Percentiles rank a stretch among this genome's conserved stretches.
These are phyloP conservation scores for Elymnias hypermnestra DNA, from an alignment of 1,140 invertebrate genomes.

Conservation along the genomic window DNA sequence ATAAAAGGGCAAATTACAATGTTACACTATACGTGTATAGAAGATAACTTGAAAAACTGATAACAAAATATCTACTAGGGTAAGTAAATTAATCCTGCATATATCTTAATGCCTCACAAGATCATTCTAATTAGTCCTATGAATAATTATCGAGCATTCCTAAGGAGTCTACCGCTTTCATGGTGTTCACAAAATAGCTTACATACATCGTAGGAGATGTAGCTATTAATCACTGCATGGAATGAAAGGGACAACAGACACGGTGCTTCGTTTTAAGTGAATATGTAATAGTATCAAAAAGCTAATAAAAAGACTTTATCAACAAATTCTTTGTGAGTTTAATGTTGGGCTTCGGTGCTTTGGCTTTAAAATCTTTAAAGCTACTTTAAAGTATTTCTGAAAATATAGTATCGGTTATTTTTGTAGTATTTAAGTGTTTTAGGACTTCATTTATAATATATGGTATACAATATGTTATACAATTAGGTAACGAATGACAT, in stretches of 20 bases:
- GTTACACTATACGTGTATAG: not conserved
- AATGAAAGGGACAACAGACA: constrained; percentile 2
- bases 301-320: constrained; percentile 7
- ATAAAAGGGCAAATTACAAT: too few relatives aligned
- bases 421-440: too few relatives aligned
- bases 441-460: too few relatives aligned
- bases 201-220: constrained; percentile 25
- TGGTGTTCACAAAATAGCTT: constrained; percentile 17
- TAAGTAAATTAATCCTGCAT: constrained; percentile 28
- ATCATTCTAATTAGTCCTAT: constrained; percentile 36
- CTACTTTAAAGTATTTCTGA: too few relatives aligned
- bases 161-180: constrained; percentile 23
- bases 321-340: constrained; percentile 4
- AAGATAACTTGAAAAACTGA: constrained; percentile 8
- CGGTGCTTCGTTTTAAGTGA: not conserved
- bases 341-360: not conserved
- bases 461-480: too few relatives aligned
- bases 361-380: too few relatives aligned
- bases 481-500: too few relatives aligned
- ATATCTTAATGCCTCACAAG: constrained; percentile 28
- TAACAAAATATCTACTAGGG: constrained; percentile 17
- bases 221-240: constrained; percentile 23
- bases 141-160: constrained; percentile 34
- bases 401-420: too few relatives aligned
- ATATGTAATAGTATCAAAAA: constrained; percentile 4